Conservation (phyloP, 2,888 invertebrate genomes). For the Tipula unca region DNA sequence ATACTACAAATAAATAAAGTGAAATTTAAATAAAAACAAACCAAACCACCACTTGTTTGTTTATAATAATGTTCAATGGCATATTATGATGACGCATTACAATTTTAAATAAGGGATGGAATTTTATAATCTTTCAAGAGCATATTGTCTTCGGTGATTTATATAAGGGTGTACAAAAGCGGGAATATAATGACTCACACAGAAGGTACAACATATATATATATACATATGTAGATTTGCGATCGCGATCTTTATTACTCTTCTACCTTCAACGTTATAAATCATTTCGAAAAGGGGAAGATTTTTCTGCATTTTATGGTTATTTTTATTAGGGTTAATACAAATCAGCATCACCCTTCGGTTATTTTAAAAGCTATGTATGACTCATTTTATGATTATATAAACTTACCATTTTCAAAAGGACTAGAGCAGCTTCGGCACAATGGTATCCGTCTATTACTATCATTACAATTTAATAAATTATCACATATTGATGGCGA, state of each 20-base stretch:
- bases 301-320: not conserved
- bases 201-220: not conserved
- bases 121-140: not conserved
- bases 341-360: not conserved
- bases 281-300: not conserved
- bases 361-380: not conserved
- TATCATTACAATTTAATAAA: slow-evolving; percentile 16
- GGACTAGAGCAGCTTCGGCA: slow-evolving; percentile 48
- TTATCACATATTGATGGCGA: slow-evolving; percentile 17
- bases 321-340: not conserved
- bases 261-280: not conserved
- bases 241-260: not conserved
- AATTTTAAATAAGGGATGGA: not conserved
- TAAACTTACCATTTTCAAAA: slow-evolving; percentile 41
- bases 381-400: not conserved
- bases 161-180: not conserved
- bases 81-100: not conserved
- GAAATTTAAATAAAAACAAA: not conserved
- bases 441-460: slow-evolving; percentile 34
- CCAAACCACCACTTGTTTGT: not conserved
- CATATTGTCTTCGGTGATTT: not conserved
- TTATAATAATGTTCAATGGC: not conserved
- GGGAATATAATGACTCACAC: not conserved
- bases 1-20: not conserved
- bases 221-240: not conserved